Evolutionary conservation across 1,140 invertebrate genomes (phyloP).

Genomic region (Coptotermes formosanus): DNA sequence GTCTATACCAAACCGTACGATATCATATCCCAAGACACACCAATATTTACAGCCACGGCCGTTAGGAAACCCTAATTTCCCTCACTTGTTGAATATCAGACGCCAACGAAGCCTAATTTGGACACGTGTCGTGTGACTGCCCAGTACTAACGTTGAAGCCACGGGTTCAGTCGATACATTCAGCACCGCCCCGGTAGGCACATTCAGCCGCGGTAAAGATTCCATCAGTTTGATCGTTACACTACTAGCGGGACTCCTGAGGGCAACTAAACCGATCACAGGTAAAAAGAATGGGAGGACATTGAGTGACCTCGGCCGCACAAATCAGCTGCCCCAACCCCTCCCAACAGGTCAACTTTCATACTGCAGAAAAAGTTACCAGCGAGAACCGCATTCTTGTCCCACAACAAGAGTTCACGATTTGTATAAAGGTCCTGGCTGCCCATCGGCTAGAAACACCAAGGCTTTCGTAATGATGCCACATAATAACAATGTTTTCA

Average conservation of each 20-base stretch:
- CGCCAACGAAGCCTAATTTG: too few relatives aligned
- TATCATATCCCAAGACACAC: too few relatives aligned
- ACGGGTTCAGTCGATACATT: neutral
- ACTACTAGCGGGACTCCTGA: neutral
- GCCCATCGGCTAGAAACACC: neutral
- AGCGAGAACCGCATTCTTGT: neutral
- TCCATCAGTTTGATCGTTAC: neutral
- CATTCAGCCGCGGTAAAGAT: neutral
- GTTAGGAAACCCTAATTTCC: too few relatives aligned
- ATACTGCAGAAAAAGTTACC: neutral
- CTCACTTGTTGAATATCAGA: too few relatives aligned
- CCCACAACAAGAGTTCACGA: too few relatives aligned
- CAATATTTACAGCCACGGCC: too few relatives aligned
- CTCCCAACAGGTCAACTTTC: constrained; percentile 6
- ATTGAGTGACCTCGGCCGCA: constrained; percentile 7
- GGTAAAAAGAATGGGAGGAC: neutral
- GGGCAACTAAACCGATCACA: neutral
- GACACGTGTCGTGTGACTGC: too few relatives aligned
- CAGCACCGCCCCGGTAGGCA: neutral
- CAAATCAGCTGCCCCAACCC: constrained; percentile 2
- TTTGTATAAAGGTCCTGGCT: neutral
- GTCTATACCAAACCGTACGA: too few relatives aligned
- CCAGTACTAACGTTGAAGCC: too few relatives aligned
- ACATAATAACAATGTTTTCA: neutral
- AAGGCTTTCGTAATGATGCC: neutral